Evolutionary conservation across 2,113 vertebrate species (phyloP).

Genomic region (Brachypodius melanocephalos): DNA sequence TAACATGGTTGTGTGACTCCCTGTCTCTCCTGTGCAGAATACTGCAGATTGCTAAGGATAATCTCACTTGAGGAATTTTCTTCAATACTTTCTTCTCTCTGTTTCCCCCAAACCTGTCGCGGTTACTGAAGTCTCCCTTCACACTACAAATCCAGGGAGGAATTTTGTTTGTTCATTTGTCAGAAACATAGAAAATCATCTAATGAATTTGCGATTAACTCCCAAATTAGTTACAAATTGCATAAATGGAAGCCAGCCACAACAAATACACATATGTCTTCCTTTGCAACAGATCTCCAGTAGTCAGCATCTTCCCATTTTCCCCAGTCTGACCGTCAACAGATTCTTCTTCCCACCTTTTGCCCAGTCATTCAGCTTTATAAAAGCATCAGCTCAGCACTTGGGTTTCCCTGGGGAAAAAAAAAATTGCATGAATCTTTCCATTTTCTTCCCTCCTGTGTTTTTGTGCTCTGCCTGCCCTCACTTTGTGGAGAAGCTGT

Average conservation of each 20-base stretch:
- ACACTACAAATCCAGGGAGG: neutral
- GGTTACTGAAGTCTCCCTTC: neutral
- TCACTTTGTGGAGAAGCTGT: neutral
- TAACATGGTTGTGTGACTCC: neutral
- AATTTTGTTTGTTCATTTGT: neutral
- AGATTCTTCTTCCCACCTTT: neutral
- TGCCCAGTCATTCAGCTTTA: neutral
- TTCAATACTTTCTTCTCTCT: neutral
- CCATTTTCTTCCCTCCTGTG: neutral
- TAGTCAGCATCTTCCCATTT: neutral
- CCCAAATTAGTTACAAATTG: neutral
- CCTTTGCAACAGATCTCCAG: neutral
- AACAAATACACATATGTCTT: neutral
- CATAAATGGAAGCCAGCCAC: neutral
- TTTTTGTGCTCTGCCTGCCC: neutral
- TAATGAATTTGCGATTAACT: neutral
- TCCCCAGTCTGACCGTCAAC: neutral
- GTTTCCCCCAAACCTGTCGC: neutral
- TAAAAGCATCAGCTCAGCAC: neutral
- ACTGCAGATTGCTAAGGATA: neutral
- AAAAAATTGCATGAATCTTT: neutral
- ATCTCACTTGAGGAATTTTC: neutral
- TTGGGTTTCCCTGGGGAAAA: neutral
- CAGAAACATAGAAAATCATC: neutral
- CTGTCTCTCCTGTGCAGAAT: neutral